phyloP scores from a whole-genome alignment of 2,797 vertebrate species.

The Smutsia temminckii region DNA sequence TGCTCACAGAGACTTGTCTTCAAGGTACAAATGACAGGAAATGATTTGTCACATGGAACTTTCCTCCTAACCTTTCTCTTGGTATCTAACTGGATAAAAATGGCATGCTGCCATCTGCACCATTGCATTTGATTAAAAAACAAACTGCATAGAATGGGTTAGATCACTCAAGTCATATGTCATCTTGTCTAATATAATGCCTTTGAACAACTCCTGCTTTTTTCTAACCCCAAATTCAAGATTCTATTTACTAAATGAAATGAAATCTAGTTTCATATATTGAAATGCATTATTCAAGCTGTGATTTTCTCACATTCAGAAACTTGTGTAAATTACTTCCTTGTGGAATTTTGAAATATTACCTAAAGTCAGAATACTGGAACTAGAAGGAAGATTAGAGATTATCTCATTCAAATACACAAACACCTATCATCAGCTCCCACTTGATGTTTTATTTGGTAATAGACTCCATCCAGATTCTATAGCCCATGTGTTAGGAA shows the following conservation, averaged over 20 bases:
- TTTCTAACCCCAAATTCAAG: neutral
- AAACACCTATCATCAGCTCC: neutral
- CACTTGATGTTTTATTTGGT: neutral
- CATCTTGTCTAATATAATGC: slow-evolving; percentile 43
- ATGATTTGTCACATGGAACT: slow-evolving; percentile 42
- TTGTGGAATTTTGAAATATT: neutral
- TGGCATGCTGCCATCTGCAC: neutral
- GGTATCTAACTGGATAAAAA: slow-evolving; percentile 24
- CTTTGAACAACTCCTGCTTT: neutral
- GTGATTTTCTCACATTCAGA: slow-evolving; percentile 22
- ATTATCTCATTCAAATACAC: neutral
- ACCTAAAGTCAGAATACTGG: neutral
- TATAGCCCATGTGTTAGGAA: neutral
- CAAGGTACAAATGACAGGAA: slow-evolving; percentile 53
- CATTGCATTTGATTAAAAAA: slow-evolving; percentile 67
- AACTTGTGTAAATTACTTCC: neutral
- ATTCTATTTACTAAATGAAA: slow-evolving; percentile 38
- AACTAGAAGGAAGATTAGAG: neutral
- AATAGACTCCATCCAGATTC: neutral
- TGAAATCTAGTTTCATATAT: neutral
- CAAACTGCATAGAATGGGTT: slow-evolving; percentile 9
- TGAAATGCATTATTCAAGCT: slow-evolving; percentile 1
- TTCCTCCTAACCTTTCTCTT: slow-evolving; percentile 28
- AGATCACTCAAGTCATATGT: slow-evolving; percentile 22
- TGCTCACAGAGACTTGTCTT: neutral